Percentiles rank a stretch among this genome's conserved stretches.
Conservation (phyloP, 2,797 vertebrate genomes). For the Bryconaethiops microstoma region DNA sequence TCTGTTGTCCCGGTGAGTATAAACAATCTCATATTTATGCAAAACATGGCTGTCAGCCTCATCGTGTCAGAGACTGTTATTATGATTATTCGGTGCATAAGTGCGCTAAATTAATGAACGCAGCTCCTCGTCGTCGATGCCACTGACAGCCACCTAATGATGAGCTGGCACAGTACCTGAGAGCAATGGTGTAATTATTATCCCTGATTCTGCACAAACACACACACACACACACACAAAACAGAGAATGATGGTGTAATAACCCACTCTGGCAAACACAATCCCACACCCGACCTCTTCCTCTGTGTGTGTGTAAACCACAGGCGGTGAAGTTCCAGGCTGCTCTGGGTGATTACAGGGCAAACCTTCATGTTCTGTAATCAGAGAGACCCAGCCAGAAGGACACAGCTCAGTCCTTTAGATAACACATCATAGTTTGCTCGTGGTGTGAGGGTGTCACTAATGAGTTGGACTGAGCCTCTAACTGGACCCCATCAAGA, state of each 20-base stretch:
- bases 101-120: slow-evolving; percentile 56
- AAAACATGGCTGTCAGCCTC: slow-evolving; percentile 50
- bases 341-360: slow-evolving; percentile 9
- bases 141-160: slow-evolving; percentile 54
- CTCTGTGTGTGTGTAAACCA: slow-evolving; percentile 12
- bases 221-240: slow-evolving; percentile 37
- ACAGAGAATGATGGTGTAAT: slow-evolving; percentile 31
- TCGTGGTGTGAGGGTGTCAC: background rate
- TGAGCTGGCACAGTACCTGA: slow-evolving; percentile 49
- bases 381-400: slow-evolving; percentile 23
- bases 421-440: background rate
- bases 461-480: slow-evolving; percentile 1
- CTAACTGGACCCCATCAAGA: background rate
- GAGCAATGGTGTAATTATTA: slow-evolving; percentile 59
- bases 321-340: background rate
- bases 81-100: slow-evolving; percentile 50
- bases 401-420: background rate
- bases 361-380: slow-evolving; percentile 5
- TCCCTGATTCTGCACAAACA: slow-evolving; percentile 30
- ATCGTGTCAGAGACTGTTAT: slow-evolving; percentile 50
- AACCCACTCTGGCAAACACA: slow-evolving; percentile 42
- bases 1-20: slow-evolving; percentile 41
- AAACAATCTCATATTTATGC: slow-evolving; percentile 52
- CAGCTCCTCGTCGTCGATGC: slow-evolving; percentile 31
- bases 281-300: slow-evolving; percentile 17